Evolutionary conservation across 2,797 vertebrate genomes (phyloP).

Genomic region (Myotis myotis): DNA sequence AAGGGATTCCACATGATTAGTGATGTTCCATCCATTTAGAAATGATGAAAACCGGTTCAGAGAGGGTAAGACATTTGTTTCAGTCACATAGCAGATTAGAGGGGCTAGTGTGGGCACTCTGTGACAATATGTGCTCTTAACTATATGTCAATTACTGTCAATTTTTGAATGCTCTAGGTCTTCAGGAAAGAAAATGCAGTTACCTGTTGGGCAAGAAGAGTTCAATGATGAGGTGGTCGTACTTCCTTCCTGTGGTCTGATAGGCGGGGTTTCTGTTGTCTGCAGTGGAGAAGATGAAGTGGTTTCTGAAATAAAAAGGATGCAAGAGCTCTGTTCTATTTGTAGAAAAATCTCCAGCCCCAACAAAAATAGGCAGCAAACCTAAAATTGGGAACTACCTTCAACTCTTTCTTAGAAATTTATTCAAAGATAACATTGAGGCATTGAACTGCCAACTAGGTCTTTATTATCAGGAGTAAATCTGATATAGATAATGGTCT

Average conservation of each 20-base stretch:
- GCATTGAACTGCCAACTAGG: background rate
- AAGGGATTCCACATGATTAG: background rate
- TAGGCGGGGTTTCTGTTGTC: background rate
- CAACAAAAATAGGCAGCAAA: background rate
- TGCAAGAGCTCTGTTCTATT: background rate
- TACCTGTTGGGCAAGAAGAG: constrained; percentile 35
- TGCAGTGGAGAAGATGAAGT: background rate
- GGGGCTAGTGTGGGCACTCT: background rate
- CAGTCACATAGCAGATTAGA: background rate
- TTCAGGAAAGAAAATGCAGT: background rate
- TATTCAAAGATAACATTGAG: background rate
- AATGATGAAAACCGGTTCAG: background rate
- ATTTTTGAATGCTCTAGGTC: background rate
- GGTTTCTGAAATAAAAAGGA: background rate
- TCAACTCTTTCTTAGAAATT: background rate
- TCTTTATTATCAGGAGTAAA: background rate
- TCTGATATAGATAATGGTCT: background rate
- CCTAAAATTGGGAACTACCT: background rate
- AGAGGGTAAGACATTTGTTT: background rate
- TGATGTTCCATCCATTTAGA: background rate
- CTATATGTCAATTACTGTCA: background rate
- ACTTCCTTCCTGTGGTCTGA: background rate
- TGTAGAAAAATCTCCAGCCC: background rate
- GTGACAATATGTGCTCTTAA: background rate
- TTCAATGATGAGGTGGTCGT: background rate